Conservation (phyloP, 2,888 invertebrate genomes). For the Yponomeuta malinellus region DNA sequence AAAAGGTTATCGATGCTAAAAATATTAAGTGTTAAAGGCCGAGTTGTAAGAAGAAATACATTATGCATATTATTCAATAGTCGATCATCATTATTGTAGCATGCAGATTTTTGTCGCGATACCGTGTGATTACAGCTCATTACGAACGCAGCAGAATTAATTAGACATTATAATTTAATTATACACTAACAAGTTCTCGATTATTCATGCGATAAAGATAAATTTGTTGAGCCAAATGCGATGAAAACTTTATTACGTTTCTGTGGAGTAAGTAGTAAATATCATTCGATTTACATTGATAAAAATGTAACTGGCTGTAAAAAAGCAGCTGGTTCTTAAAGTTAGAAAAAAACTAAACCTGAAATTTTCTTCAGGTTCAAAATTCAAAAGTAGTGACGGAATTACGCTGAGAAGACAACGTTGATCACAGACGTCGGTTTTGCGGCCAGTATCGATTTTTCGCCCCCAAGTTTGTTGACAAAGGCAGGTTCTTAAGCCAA, state of each 20-base stretch:
- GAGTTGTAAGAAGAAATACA: neutral
- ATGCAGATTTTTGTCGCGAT: conserved; percentile 20
- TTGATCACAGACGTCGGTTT: conserved; percentile 53
- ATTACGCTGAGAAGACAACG: conserved; percentile 24
- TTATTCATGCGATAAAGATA: conserved; percentile 1
- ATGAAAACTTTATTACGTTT: neutral
- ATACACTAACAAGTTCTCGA: conserved; percentile 9
- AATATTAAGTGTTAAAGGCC: neutral
- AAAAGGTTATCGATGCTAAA: neutral
- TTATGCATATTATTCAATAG: conserved; percentile 4
- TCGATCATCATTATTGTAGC: conserved; percentile 8
- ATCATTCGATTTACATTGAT: neutral
- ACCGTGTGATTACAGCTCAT: conserved; percentile 20
- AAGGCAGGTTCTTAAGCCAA: conserved; percentile 75
- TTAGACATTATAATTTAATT: conserved; percentile 12
- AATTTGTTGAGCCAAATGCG: neutral
- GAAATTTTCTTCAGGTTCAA: too few species aligned
- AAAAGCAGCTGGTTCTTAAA: neutral
- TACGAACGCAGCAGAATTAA: conserved; percentile 4
- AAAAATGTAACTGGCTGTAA: neutral
- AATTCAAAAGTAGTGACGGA: conserved; percentile 11
- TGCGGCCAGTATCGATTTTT: conserved; percentile 71
- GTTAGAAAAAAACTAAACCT: too few species aligned
- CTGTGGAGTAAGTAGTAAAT: neutral
- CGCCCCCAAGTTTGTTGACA: conserved; percentile 73